These are phyloP conservation scores for Tupaia tana DNA, from an alignment of 2,113 vertebrate genomes.

Conservation along the genomic window DNA sequence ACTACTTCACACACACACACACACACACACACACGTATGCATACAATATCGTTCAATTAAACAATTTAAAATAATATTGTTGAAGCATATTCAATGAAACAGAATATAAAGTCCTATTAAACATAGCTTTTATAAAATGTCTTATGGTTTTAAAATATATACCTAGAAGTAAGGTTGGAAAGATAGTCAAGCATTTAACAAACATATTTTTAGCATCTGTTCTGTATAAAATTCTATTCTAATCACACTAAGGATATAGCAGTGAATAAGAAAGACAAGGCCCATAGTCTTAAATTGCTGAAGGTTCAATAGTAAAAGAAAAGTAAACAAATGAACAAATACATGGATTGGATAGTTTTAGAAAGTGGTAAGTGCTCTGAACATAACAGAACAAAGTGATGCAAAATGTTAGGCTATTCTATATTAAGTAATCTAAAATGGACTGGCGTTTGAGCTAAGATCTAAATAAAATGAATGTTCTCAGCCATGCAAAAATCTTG, in stretches of 20 bases:
- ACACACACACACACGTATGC: too few species aligned
- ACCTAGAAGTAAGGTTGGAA: constrained; percentile 43
- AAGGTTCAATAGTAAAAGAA: neutral
- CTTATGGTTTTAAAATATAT: constrained; percentile 31
- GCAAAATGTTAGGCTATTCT: neutral
- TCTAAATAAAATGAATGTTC: neutral
- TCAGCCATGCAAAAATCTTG: neutral
- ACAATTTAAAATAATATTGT: neutral
- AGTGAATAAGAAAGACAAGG: neutral
- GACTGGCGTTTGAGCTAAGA: neutral
- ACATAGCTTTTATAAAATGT: neutral
- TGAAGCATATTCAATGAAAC: constrained; percentile 44
- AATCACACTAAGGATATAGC: neutral
- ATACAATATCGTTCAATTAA: too few species aligned
- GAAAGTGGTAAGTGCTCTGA: neutral
- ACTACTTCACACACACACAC: constrained; percentile 1
- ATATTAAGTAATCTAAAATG: neutral
- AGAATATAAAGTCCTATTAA: neutral
- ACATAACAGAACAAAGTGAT: neutral
- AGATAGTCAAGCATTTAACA: neutral
- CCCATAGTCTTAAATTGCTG: neutral
- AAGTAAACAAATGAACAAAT: neutral
- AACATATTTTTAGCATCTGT: neutral
- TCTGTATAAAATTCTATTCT: neutral
- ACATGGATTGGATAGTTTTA: neutral